Conservation (phyloP, 2,797 vertebrate species). For the Sebastes baramenuke region DNA sequence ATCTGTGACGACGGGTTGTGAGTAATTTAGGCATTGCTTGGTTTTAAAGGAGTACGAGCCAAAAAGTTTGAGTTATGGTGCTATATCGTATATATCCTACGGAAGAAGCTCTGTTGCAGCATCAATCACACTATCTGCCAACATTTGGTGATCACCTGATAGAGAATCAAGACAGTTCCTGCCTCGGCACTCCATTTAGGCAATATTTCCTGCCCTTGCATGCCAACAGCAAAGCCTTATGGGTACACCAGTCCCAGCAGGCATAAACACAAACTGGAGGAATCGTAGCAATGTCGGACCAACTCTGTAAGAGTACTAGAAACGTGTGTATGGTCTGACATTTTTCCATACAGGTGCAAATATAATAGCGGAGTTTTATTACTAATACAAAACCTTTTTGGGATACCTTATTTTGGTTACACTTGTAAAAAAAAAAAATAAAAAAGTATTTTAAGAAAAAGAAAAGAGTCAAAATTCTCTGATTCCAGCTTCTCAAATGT, state of each 20-base stretch:
- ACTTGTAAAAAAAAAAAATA: too few relatives aligned
- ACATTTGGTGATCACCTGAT: constrained; percentile 15
- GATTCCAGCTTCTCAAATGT: too few relatives aligned
- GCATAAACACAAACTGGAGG: neutral
- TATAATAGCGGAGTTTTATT: neutral
- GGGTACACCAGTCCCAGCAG: constrained; percentile 4
- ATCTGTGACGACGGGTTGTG: neutral
- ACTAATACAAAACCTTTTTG: neutral
- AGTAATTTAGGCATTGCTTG: neutral
- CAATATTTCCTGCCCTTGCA: neutral
- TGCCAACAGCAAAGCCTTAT: constrained; percentile 16
- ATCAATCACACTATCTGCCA: neutral
- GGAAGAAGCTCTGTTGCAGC: neutral
- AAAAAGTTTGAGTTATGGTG: neutral
- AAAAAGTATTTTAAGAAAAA: too few relatives aligned
- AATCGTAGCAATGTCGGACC: neutral
- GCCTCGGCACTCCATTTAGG: neutral
- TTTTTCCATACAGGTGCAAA: neutral
- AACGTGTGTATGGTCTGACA: neutral
- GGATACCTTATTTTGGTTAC: neutral
- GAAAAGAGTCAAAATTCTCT: too few relatives aligned
- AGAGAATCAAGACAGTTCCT: constrained; percentile 9
- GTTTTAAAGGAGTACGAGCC: neutral
- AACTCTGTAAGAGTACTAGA: neutral
- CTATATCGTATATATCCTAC: neutral